Percentiles rank a stretch among this genome's conserved stretches.
These are phyloP conservation scores for Psettodes erumei DNA, from an alignment of 2,113 vertebrate species.

Conservation along the genomic window DNA sequence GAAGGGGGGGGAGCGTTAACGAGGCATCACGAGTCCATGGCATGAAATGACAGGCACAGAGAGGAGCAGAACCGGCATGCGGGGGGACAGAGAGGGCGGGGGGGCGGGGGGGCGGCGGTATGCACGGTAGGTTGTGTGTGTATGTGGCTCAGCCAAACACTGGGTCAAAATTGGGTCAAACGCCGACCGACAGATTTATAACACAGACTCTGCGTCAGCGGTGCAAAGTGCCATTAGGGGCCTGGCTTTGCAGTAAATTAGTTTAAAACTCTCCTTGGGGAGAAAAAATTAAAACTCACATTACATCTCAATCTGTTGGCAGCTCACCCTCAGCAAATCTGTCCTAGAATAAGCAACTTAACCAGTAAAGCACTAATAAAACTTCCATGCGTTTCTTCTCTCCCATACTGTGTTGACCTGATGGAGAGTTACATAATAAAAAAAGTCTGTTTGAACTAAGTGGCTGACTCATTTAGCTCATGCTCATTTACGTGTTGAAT, in stretches of 20 bases:
- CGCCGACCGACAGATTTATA: neutral
- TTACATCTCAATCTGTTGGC: slow-evolving; percentile 14
- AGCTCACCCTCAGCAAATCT: slow-evolving; percentile 27
- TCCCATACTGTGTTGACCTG: neutral
- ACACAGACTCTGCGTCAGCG: slow-evolving; percentile 6
- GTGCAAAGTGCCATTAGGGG: slow-evolving; percentile 11
- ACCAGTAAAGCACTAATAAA: slow-evolving; percentile 36
- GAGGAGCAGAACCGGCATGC: slow-evolving; percentile 60
- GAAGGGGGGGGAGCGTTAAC: slow-evolving; percentile 75
- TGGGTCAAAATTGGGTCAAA: slow-evolving; percentile 8
- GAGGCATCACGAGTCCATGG: slow-evolving; percentile 66
- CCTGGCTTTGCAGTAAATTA: slow-evolving; percentile 16
- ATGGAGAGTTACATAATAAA: slow-evolving; percentile 3
- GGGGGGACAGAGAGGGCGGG: slow-evolving; percentile 40
- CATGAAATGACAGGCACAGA: slow-evolving; percentile 69
- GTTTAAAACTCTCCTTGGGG: slow-evolving; percentile 25
- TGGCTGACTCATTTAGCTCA: slow-evolving; percentile 6
- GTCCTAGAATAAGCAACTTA: slow-evolving; percentile 37
- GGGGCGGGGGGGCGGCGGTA: slow-evolving; percentile 8
- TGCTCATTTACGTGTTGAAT: neutral
- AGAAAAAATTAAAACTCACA: slow-evolving; percentile 20
- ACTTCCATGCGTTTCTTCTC: neutral
- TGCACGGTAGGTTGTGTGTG: slow-evolving; percentile 60
- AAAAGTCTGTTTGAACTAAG: neutral
- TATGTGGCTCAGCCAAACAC: slow-evolving; percentile 23